Conservation (phyloP, 1,140 invertebrate genomes). For the Saccostrea echinata region DNA sequence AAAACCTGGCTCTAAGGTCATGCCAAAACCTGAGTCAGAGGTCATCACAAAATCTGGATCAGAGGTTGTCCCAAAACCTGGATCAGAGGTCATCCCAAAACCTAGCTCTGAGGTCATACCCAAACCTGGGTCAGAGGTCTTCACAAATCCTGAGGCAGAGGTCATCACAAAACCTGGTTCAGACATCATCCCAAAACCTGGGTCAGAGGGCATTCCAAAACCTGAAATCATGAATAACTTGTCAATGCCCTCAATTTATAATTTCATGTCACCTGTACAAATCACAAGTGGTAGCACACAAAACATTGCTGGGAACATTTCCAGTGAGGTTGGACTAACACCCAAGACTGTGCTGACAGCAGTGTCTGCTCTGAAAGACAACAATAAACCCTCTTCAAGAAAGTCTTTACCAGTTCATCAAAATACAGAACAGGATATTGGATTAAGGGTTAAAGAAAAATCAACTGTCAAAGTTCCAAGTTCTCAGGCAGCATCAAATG, state of each 20-base stretch:
- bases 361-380: conserved; percentile 7
- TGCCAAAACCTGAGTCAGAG: neutral
- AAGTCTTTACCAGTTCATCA: neutral
- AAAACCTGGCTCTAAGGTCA: no score
- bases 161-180: neutral
- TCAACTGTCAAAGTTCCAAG: neutral
- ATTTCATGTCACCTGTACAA: conserved; percentile 21
- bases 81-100: neutral
- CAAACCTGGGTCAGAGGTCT: neutral
- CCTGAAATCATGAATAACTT: neutral
- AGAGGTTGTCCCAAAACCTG: neutral
- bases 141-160: no score
- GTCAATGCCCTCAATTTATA: conserved; percentile 8
- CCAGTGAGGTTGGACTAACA: neutral
- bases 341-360: conserved; percentile 4
- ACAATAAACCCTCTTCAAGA: neutral
- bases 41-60: neutral
- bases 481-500: neutral
- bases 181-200: neutral
- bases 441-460: no score
- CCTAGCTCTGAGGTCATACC: neutral
- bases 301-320: neutral
- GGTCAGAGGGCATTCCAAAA: neutral
- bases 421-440: neutral
- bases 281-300: neutral